These are phyloP conservation scores for Rhinoptilus africanus DNA, from an alignment of 2,113 vertebrate species.

Conservation along the genomic window DNA sequence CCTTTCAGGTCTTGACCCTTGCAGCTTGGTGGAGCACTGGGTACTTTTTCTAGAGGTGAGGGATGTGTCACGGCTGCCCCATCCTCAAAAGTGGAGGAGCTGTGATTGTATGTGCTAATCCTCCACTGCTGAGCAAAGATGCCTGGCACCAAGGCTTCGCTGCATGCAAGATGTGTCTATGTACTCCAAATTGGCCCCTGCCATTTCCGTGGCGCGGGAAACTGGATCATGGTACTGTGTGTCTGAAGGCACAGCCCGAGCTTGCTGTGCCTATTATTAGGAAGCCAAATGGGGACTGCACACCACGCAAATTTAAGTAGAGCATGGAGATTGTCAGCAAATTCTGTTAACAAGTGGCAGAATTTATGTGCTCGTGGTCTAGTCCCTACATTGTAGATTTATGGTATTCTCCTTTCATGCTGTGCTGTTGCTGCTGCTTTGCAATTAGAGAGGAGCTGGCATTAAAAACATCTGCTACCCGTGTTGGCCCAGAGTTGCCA, in stretches of 20 bases:
- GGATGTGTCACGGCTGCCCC: neutral
- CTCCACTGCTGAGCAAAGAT: neutral
- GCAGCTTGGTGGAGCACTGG: neutral
- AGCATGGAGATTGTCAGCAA: neutral
- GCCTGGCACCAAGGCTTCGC: neutral
- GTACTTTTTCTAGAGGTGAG: neutral
- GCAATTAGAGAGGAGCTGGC: conserved; percentile 52
- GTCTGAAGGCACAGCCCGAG: neutral
- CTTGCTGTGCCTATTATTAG: neutral
- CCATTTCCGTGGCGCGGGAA: rapidly evolving
- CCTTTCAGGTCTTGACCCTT: neutral
- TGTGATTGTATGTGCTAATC: neutral
- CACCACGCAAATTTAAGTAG: neutral
- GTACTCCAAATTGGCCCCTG: neutral
- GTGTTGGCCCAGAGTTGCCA: neutral
- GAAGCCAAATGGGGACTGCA: neutral
- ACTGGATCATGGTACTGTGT: neutral
- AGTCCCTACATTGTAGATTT: neutral
- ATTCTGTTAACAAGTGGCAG: conserved; percentile 13
- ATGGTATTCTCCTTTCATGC: neutral
- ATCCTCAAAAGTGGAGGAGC: neutral
- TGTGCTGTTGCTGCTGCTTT: conserved; percentile 22
- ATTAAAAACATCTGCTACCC: conserved; percentile 57
- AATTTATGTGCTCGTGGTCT: neutral
- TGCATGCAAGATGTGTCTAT: rapidly evolving